A percentile compares a stretch with the other conserved stretches of the same genome.
These are phyloP conservation scores for Salticus scenicus DNA, from an alignment of 2,888 invertebrate species.

Conservation along the genomic window DNA sequence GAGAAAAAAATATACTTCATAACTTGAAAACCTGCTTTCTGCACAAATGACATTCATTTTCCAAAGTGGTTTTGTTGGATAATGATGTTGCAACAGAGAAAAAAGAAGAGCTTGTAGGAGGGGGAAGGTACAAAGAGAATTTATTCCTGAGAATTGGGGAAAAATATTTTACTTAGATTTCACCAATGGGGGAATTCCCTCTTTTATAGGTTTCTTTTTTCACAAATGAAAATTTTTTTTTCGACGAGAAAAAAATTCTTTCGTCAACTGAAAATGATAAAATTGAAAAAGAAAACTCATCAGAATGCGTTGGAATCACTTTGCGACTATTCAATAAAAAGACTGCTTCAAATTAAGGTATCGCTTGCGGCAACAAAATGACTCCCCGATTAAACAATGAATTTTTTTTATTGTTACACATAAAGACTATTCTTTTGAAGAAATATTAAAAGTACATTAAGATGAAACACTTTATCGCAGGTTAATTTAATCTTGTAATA, in stretches of 20 bases:
- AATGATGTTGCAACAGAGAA: slow-evolving; percentile 8
- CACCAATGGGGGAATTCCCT: neutral
- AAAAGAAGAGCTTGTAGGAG: neutral
- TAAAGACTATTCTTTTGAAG: neutral
- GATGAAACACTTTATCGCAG: no score
- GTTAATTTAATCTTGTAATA: no score
- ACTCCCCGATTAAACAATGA: neutral
- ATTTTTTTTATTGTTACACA: neutral
- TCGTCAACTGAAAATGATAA: neutral
- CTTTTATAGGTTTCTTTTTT: slow-evolving; percentile 12
- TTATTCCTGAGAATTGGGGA: slow-evolving; percentile 8
- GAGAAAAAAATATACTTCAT: neutral
- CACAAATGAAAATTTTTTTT: neutral
- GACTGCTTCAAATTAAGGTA: neutral
- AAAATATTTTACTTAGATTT: slow-evolving; percentile 17
- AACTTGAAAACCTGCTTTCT: slow-evolving; percentile 3
- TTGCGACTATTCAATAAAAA: neutral
- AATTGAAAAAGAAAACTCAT: slow-evolving; percentile 10
- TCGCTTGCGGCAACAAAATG: neutral
- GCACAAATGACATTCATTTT: slow-evolving; percentile 17
- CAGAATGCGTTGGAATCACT: neutral
- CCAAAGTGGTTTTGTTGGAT: slow-evolving; percentile 5
- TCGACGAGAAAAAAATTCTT: neutral
- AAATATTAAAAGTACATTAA: no score
- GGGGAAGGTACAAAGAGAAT: neutral